Evolutionary conservation across 2,113 vertebrate genomes (phyloP).

Genomic region (Apus apus): DNA sequence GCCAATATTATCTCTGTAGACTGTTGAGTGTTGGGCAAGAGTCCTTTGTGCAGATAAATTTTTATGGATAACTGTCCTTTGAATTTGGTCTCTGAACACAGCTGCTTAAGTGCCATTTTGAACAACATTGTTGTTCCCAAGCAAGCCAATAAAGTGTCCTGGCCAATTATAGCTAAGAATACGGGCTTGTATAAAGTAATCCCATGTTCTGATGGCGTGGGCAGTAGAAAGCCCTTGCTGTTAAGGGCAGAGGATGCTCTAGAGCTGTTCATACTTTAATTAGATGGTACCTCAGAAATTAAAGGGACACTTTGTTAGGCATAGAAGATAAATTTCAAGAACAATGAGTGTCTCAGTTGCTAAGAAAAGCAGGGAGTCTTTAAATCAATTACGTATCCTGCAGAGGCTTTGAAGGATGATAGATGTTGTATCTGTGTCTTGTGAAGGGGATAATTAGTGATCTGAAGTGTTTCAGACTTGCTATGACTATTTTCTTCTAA

Average conservation of each 20-base stretch:
- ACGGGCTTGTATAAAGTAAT: neutral
- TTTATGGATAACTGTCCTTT: neutral
- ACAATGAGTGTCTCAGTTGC: neutral
- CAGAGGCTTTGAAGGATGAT: constrained; percentile 44
- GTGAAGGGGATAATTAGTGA: constrained; percentile 48
- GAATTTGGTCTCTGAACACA: neutral
- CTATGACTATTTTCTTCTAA: constrained; percentile 42
- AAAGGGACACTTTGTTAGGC: neutral
- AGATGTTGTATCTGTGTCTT: constrained; percentile 37
- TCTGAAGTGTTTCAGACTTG: constrained; percentile 46
- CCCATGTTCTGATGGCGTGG: neutral
- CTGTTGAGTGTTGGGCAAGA: neutral
- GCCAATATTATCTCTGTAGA: neutral
- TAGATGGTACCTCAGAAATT: neutral
- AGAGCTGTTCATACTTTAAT: neutral
- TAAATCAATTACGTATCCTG: constrained; percentile 33
- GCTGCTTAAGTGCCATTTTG: neutral
- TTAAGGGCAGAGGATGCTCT: neutral
- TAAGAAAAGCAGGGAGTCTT: constrained; percentile 4
- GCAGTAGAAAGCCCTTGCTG: neutral
- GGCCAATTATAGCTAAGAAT: neutral
- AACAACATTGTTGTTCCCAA: neutral
- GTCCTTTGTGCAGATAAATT: neutral
- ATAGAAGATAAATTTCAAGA: neutral
- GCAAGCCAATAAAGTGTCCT: neutral